Percentiles rank a stretch among this genome's conserved stretches.
Evolutionary conservation across 2,113 vertebrate genomes (phyloP).

Genomic region (Clarias gariepinus): DNA sequence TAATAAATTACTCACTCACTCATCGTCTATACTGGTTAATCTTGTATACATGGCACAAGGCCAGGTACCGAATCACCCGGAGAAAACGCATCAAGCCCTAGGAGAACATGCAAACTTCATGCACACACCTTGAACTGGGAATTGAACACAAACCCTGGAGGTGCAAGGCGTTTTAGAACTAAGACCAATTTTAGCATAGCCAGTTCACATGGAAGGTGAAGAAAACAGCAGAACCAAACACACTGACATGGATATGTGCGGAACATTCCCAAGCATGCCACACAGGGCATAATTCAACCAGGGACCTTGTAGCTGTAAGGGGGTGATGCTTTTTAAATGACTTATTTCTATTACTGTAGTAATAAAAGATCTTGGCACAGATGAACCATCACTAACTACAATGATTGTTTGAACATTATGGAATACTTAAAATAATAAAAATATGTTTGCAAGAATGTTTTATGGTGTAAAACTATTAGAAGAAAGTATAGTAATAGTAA

Average conservation of each 20-base stretch:
- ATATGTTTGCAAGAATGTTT: background rate
- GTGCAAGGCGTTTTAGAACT: background rate
- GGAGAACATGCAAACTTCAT: no score
- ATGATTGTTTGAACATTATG: background rate
- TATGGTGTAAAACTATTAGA: background rate
- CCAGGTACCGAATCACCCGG: no score
- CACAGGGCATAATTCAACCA: background rate
- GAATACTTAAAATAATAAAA: background rate
- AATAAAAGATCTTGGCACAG: background rate
- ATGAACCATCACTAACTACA: background rate
- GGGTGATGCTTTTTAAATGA: background rate
- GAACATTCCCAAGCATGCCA: background rate
- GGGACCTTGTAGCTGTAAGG: background rate
- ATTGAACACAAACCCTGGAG: no score
- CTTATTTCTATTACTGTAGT: background rate
- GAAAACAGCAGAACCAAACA: background rate
- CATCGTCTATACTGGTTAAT: no score
- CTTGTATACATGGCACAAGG: no score
- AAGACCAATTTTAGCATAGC: background rate
- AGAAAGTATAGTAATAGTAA: background rate
- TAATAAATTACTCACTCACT: background rate
- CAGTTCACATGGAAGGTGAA: background rate
- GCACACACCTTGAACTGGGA: no score
- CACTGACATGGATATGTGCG: background rate
- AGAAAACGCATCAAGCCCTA: no score